These are phyloP conservation scores for Megalops cyprinoides DNA, from an alignment of 2,797 vertebrate genomes.

Conservation along the genomic window DNA sequence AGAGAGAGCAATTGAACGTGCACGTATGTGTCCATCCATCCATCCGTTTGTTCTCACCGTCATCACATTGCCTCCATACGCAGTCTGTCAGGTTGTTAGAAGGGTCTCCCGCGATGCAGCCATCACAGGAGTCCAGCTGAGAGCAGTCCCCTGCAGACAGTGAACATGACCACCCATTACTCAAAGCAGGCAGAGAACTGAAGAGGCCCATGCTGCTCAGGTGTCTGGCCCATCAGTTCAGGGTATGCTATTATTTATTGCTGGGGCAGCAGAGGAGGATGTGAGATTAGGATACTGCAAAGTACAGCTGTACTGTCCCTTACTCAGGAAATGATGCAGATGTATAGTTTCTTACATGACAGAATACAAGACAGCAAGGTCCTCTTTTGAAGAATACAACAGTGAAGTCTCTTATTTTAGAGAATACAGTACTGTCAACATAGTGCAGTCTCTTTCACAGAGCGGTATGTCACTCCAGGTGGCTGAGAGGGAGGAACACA, in stretches of 20 bases:
- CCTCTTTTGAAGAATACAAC: not conserved
- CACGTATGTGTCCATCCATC: constrained; percentile 31
- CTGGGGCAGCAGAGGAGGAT: not conserved
- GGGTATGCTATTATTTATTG: not conserved
- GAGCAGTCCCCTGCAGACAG: constrained; percentile 61
- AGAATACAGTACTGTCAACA: too few relatives aligned
- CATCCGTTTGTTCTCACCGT: constrained; percentile 59
- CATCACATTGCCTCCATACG: constrained; percentile 74
- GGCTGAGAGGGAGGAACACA: not conserved
- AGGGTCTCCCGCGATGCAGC: constrained; percentile 70
- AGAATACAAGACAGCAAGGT: too few relatives aligned
- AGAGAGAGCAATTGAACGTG: not conserved
- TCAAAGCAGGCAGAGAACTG: not conserved
- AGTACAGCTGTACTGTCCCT: not conserved
- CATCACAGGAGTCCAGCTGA: constrained; percentile 70
- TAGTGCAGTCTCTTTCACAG: not conserved
- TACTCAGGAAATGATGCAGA: too few relatives aligned
- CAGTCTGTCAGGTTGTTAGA: constrained; percentile 75
- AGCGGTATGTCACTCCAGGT: not conserved
- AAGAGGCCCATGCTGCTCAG: not conserved
- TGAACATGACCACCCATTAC: not conserved
- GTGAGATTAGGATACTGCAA: too few relatives aligned
- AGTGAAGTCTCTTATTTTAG: not conserved
- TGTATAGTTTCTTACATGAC: too few relatives aligned
- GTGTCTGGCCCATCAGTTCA: not conserved